Base-by-base conservation (phyloP, 1,140 invertebrate genomes). In the Batillaria attramentaria region DNA sequence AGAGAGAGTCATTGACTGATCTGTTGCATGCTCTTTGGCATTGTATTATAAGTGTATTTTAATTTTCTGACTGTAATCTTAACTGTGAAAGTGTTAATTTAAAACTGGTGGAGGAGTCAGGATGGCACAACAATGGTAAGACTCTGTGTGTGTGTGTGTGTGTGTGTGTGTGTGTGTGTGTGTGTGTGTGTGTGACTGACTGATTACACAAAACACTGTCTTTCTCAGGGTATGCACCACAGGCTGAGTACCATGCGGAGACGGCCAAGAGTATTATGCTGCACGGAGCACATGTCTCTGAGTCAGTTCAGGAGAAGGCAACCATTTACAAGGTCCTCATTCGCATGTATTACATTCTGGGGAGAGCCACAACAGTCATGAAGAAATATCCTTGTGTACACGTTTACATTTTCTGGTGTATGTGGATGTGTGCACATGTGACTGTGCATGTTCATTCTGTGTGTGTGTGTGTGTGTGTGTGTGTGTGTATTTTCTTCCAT, bases 201-300 rank as follows among this genome's bases (percentile, higher is more conserved):
- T n/a, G n/a, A n/a, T n/a, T n/a, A n/a, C n/a, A n/a, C n/a, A n/a
- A n/a, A n/a, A n/a, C n/a, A n/a, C n/a, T n/a, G n/a, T n/a, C n/a
- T n/a, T n/a, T n/a, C n/a, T n/a, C 74, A 90, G 89, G 81, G 50
- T 89, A 86, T 68, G 75, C 77, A 28, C 78, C 84, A 6, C 89
- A 90, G 79, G 88, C 89, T 16, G 85, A 90, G 75, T 85, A 86
- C 33, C 89, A 90, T 79, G 78, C 85, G 33, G 88, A 89, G 43
- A 85, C 79, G 60, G 89, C 87, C 18, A 85, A 84, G 69, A 83
- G 78, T 65, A 84, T 89, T n/a, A 86, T 91, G 87, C 72, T 87
- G 13, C 86, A 85, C 57, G 83, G 85, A 13, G 84, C 84, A 13
- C 84, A 87, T 37, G 84, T 81, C 3, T 79, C 84, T 18, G 77